Percentiles rank a stretch among this genome's conserved stretches.
phyloP scores from a whole-genome alignment of 2,113 vertebrate species.

The Grammatotria lemairii region DNA sequence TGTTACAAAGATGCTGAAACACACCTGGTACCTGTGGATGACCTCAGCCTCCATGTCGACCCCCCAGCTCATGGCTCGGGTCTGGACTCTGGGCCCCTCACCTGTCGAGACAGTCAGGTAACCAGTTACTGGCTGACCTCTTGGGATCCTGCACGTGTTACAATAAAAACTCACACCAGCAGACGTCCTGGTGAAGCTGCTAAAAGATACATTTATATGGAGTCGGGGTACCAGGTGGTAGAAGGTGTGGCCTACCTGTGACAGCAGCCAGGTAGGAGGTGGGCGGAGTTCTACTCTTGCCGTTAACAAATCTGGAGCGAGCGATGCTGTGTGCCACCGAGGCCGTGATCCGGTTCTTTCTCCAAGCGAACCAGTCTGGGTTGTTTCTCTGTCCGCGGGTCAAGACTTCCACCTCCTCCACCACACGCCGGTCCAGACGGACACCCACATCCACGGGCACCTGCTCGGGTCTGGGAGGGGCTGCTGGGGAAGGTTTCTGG shows the following conservation, averaged over 20 bases:
- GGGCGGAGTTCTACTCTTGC: constrained; percentile 61
- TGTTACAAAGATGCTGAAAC: not conserved
- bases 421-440: not conserved
- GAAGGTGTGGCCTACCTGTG: constrained; percentile 26
- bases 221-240: not conserved
- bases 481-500: not conserved
- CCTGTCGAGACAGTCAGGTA: constrained; percentile 5
- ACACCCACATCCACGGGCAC: not conserved
- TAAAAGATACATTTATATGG: not conserved
- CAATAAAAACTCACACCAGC: not conserved
- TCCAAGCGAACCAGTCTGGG: constrained; percentile 70
- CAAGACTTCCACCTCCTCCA: constrained; percentile 64
- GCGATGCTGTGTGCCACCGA: constrained; percentile 71
- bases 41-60: constrained; percentile 61
- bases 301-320: constrained; percentile 65
- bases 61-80: constrained; percentile 79
- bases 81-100: constrained; percentile 25
- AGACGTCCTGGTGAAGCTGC: not conserved
- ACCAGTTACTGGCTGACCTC: not conserved
- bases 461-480: not conserved
- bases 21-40: constrained; percentile 57
- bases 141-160: not conserved
- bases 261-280: constrained; percentile 67
- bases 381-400: constrained; percentile 76
- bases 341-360: constrained; percentile 78